Conservation (phyloP, 2,888 invertebrate species). For the Eulithis prunata region DNA sequence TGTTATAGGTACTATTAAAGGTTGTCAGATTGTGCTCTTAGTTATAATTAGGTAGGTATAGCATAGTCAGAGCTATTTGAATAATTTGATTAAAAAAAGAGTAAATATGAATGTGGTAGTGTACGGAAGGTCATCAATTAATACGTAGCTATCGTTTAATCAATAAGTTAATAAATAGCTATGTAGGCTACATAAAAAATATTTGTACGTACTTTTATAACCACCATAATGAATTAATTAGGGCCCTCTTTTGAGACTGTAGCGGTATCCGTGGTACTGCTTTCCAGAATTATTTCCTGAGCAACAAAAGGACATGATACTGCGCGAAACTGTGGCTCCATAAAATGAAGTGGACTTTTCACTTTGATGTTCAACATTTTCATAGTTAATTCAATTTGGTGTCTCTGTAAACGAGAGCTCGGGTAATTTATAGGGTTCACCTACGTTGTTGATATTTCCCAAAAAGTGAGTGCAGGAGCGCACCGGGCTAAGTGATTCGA, state of each 20-base stretch:
- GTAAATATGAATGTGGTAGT: too few relatives aligned
- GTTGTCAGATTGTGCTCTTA: too few relatives aligned
- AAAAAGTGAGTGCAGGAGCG: constrained; percentile 78
- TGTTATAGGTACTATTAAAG: too few relatives aligned
- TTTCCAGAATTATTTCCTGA: constrained; percentile 73
- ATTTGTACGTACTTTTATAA: constrained; percentile 48
- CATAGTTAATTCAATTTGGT: constrained; percentile 80
- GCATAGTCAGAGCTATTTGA: too few relatives aligned
- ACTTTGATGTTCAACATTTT: constrained; percentile 76
- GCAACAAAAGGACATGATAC: constrained; percentile 66
- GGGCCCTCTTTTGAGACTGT: constrained; percentile 52
- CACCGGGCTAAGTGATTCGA: constrained; percentile 82
- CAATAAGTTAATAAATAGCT: too few relatives aligned
- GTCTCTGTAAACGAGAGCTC: constrained; percentile 78
- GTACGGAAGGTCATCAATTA: too few relatives aligned
- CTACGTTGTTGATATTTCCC: constrained; percentile 75
- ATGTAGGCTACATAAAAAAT: not conserved
- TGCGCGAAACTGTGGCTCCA: constrained; percentile 75
- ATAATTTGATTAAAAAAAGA: too few relatives aligned
- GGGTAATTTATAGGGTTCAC: constrained; percentile 79
- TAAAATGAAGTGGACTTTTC: constrained; percentile 75
- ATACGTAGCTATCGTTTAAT: too few relatives aligned
- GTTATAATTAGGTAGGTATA: too few relatives aligned
- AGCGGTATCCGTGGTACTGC: constrained; percentile 58
- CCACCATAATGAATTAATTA: constrained; percentile 77